phyloP scores from a whole-genome alignment of 2,888 invertebrate species.

The Amiota mariae region DNA sequence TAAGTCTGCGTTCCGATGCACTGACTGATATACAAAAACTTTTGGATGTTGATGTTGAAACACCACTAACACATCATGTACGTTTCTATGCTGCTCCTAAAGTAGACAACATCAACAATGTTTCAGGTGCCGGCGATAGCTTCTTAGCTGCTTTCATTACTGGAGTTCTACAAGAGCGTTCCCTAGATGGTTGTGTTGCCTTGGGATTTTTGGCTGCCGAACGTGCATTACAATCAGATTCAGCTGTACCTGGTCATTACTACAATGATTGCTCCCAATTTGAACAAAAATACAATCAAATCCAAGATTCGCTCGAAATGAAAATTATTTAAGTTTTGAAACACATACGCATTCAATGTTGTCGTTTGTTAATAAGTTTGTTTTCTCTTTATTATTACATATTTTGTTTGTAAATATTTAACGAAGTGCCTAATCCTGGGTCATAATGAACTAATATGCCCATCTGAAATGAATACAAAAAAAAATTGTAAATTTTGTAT shows the following conservation, averaged over 20 bases:
- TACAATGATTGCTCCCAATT: constrained; percentile 53
- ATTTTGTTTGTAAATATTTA: background rate
- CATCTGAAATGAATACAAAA: constrained; percentile 57
- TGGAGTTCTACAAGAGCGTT: constrained; percentile 76
- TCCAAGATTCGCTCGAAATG: constrained; percentile 41
- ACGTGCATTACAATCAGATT: constrained; percentile 76
- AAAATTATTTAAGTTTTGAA: constrained; percentile 39
- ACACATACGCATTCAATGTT: constrained; percentile 14
- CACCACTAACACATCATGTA: constrained; percentile 43
- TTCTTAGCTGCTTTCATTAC: constrained; percentile 82
- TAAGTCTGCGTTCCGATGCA: constrained; percentile 65
- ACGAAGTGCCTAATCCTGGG: constrained; percentile 19
- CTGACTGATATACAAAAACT: constrained; percentile 37
- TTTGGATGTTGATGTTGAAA: constrained; percentile 34
- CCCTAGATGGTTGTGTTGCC: constrained; percentile 77
- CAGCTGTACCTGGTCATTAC: constrained; percentile 77
- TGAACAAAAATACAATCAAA: constrained; percentile 43
- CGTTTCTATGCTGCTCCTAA: constrained; percentile 59
- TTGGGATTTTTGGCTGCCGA: constrained; percentile 79
- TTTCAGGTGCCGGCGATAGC: constrained; percentile 90
- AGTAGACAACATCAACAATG: constrained; percentile 77
- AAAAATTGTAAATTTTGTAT: constrained; percentile 14
- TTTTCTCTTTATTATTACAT: too few relatives aligned
- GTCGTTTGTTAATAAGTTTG: constrained; percentile 34
- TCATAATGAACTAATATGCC: constrained; percentile 64